Evolutionary conservation across 1,140 invertebrate genomes (phyloP).

Genomic region (Trachelipus rathkii): DNA sequence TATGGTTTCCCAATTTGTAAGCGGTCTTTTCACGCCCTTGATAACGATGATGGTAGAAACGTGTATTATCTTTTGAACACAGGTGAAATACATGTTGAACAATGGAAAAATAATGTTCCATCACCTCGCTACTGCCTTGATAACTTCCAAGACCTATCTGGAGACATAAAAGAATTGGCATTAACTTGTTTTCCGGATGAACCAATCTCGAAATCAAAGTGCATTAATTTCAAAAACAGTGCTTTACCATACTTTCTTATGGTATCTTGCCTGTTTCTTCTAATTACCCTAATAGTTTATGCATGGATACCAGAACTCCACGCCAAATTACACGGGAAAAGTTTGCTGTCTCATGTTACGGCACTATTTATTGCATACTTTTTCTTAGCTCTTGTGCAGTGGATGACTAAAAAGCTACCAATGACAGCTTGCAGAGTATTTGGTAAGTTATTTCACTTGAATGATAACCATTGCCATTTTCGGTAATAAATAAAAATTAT

Average conservation of each 20-base stretch:
- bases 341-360: constrained; percentile 37
- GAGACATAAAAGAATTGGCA: constrained; percentile 14
- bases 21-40: constrained; percentile 25
- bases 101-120: constrained; percentile 16
- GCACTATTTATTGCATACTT: constrained; percentile 36
- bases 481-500: not conserved
- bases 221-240: constrained; percentile 11
- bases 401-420: constrained; percentile 24
- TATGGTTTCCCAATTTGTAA: constrained; percentile 10
- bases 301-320: constrained; percentile 39
- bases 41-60: not conserved
- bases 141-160: constrained; percentile 16
- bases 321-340: constrained; percentile 39
- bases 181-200: constrained; percentile 35
- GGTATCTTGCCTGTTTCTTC: constrained; percentile 39
- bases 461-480: not conserved
- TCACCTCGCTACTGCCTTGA: constrained; percentile 35
- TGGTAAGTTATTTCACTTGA: constrained; percentile 25
- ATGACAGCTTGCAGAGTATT: constrained; percentile 33
- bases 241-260: constrained; percentile 28
- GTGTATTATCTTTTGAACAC: constrained; percentile 23
- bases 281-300: constrained; percentile 37
- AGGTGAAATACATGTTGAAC: constrained; percentile 17
- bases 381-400: constrained; percentile 32
- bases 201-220: not conserved